Percentiles rank a stretch among this genome's conserved stretches.
phyloP scores from a whole-genome alignment of 2,888 invertebrate species.

The Vandiemenella viatica region DNA sequence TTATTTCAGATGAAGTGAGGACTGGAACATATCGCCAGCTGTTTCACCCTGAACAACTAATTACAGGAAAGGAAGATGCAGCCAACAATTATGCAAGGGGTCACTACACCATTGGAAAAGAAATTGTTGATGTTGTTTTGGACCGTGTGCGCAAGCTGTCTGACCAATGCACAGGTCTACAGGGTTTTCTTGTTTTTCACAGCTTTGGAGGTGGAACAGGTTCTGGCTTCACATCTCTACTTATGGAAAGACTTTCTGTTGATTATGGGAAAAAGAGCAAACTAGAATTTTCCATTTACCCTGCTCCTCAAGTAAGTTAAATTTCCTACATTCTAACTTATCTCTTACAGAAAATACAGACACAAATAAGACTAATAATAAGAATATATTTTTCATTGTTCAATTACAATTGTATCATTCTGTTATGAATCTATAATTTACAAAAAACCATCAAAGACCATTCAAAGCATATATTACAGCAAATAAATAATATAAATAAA shows the following conservation, averaged over 20 bases:
- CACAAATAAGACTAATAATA: no score
- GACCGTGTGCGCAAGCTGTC: constrained; percentile 31
- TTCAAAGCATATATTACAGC: no score
- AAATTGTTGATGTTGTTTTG: constrained; percentile 30
- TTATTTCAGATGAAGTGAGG: no score
- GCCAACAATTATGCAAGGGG: constrained; percentile 43
- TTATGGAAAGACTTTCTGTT: constrained; percentile 41
- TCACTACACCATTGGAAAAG: constrained; percentile 39
- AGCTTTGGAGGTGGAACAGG: constrained; percentile 40
- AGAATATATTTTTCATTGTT: no score
- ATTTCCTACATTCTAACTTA: constrained; percentile 38
- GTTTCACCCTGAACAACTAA: no score
- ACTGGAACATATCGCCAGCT: no score
- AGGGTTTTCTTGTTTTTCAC: constrained; percentile 42
- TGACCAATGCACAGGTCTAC: constrained; percentile 33
- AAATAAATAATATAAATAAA: no score
- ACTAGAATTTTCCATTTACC: constrained; percentile 42
- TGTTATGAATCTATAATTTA: no score
- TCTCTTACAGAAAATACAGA: no score
- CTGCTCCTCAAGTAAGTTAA: constrained; percentile 42
- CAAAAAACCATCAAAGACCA: no score
- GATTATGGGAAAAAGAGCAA: constrained; percentile 46
- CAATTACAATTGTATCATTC: no score
- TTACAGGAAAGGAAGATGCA: constrained; percentile 38
- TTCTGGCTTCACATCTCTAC: constrained; percentile 41